Evolutionary conservation across 2,797 vertebrate genomes (phyloP).

Genomic region (Urocyon cinereoargenteus): DNA sequence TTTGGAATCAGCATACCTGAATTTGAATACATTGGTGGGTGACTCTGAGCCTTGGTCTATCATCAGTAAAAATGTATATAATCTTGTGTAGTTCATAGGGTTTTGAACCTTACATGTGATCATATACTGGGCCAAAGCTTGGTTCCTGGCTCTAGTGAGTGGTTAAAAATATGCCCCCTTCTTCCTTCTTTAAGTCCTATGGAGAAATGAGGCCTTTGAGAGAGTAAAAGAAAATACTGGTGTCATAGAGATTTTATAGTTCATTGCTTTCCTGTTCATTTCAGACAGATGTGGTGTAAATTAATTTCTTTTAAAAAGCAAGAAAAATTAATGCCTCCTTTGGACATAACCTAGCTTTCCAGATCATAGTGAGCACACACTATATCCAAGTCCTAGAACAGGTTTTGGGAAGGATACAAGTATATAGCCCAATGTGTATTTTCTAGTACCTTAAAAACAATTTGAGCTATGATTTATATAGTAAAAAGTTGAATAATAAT

Average conservation of each 20-base stretch:
- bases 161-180: neutral
- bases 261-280: conserved; percentile 31
- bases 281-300: neutral
- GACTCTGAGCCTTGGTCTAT: neutral
- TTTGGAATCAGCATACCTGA: neutral
- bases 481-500: conserved; percentile 1
- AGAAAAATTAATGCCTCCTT: neutral
- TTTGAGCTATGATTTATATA: neutral
- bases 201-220: neutral
- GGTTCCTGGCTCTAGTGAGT: neutral
- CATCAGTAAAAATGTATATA: neutral
- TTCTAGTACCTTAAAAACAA: neutral
- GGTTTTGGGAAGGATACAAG: neutral
- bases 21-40: neutral
- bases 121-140: neutral
- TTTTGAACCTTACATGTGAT: neutral
- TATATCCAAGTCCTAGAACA: neutral
- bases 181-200: neutral
- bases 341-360: neutral
- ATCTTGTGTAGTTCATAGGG: neutral
- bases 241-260: neutral
- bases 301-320: neutral
- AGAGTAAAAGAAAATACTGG: conserved; percentile 6
- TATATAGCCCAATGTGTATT: neutral
- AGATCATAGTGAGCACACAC: neutral